These are phyloP conservation scores for Chaetogeoica ovagalla DNA, from an alignment of 2,888 invertebrate species.

Conservation along the genomic window DNA sequence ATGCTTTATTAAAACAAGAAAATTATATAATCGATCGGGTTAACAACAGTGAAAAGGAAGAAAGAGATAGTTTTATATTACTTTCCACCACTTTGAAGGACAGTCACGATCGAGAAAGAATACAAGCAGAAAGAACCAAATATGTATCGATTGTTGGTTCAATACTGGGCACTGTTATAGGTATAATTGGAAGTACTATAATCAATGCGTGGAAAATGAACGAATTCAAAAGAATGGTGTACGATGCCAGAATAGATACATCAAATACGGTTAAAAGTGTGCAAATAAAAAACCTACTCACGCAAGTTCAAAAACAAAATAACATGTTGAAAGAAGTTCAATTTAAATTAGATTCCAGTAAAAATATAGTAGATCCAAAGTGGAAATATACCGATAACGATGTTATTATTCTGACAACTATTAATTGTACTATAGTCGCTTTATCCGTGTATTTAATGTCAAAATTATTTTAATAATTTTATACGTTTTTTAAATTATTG, in stretches of 20 bases:
- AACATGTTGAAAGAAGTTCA: constrained; percentile 22
- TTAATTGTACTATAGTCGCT: constrained; percentile 41
- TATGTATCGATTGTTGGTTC: constrained; percentile 81
- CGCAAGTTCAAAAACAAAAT: constrained; percentile 44
- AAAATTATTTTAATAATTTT: constrained; percentile 36
- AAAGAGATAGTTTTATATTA: constrained; percentile 73
- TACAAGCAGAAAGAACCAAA: constrained; percentile 80
- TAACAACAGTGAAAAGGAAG: constrained; percentile 70
- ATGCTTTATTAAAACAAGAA: constrained; percentile 63
- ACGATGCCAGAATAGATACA: constrained; percentile 39
- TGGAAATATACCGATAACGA: constrained; percentile 43
- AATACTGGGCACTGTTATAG: constrained; percentile 68
- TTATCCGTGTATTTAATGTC: constrained; percentile 35
- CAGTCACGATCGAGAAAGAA: constrained; percentile 80
- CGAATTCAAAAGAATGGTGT: constrained; percentile 67
- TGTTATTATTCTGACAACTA: constrained; percentile 43
- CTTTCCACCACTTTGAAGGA: constrained; percentile 74
- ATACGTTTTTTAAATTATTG: constrained; percentile 13
- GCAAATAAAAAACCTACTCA: constrained; percentile 37
- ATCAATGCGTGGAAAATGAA: constrained; percentile 70
- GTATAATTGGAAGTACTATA: constrained; percentile 69
- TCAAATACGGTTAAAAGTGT: constrained; percentile 12
- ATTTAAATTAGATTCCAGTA: neutral
- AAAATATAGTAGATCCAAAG: neutral
- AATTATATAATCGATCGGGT: constrained; percentile 65